Conservation (phyloP, 2,888 invertebrate genomes). For the Marronus borbonicus region DNA sequence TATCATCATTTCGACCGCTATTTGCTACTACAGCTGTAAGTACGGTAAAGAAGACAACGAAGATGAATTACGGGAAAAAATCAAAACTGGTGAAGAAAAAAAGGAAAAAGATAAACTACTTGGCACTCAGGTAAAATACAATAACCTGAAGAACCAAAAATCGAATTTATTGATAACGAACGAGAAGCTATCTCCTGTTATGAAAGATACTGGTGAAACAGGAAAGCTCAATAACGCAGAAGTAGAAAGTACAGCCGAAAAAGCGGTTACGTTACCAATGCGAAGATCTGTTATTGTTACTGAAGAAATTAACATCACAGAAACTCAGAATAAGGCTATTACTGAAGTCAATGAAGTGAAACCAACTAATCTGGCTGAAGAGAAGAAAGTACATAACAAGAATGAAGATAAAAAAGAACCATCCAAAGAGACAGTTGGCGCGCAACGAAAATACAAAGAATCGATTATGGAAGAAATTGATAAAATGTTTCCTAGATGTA, state of each 20-base stretch:
- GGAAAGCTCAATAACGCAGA: not conserved
- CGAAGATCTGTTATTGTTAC: conserved; percentile 31
- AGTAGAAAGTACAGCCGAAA: not conserved
- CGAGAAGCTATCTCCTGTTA: conserved; percentile 31
- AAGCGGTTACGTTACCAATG: conserved; percentile 25
- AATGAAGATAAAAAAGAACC: not conserved
- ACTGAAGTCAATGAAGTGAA: not conserved
- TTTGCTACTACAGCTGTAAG: conserved; percentile 45
- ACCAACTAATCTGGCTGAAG: not conserved
- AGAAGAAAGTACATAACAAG: not conserved
- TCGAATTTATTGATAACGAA: conserved; percentile 23
- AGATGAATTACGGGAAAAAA: conserved; percentile 19
- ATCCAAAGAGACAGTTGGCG: not conserved
- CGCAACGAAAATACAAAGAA: conserved; percentile 8
- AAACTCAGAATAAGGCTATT: conserved; percentile 4
- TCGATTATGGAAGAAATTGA: conserved; percentile 52
- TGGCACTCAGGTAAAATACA: conserved; percentile 45
- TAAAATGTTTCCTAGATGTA: conserved; percentile 52
- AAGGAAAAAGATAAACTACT: conserved; percentile 50
- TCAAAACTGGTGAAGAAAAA: conserved; percentile 20
- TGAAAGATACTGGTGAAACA: conserved; percentile 7
- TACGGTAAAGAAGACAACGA: not conserved
- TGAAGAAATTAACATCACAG: conserved; percentile 25
- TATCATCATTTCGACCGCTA: conserved; percentile 32
- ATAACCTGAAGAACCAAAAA: conserved; percentile 44